A percentile compares a stretch with the other conserved stretches of the same genome.
Evolutionary conservation across 92 coral and sea anemone genomes (phyloP).

Genomic region (Bergia sp.): DNA sequence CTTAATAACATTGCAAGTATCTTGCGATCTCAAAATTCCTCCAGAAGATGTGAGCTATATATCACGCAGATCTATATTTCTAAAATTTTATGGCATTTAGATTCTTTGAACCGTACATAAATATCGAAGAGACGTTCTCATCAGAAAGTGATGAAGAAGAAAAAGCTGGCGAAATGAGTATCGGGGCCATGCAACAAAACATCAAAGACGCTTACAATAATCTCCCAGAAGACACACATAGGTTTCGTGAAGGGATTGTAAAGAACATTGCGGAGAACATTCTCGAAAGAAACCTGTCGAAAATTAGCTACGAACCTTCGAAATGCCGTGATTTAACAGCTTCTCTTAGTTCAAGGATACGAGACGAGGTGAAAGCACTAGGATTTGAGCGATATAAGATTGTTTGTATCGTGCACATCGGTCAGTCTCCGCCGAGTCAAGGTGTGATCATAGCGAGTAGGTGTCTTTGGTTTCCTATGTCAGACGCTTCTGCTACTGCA

Average conservation of each 20-base stretch:
- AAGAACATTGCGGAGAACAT: constrained; percentile 52
- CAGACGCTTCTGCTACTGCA: constrained; percentile 54
- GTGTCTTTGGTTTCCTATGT: constrained; percentile 73
- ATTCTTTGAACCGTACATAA: constrained; percentile 63
- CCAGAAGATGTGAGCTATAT: neutral
- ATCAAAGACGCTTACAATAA: constrained; percentile 53
- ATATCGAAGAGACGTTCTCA: constrained; percentile 37
- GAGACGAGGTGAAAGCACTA: constrained; percentile 65
- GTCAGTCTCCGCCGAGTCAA: constrained; percentile 56
- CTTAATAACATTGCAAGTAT: too few species aligned
- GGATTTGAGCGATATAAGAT: constrained; percentile 67
- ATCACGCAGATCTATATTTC: neutral
- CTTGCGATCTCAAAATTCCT: neutral
- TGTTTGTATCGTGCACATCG: constrained; percentile 69
- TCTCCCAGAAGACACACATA: constrained; percentile 47
- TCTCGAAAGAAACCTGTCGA: constrained; percentile 49
- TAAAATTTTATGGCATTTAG: constrained; percentile 47
- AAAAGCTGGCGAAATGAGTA: constrained; percentile 24
- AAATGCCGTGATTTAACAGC: constrained; percentile 59
- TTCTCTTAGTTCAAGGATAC: constrained; percentile 62
- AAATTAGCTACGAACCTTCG: constrained; percentile 59
- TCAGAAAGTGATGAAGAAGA: constrained; percentile 43
- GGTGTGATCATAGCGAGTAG: constrained; percentile 65
- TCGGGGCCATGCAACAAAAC: constrained; percentile 45
- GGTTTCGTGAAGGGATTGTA: constrained; percentile 52